Conservation (phyloP, 64 coral and sea anemone species). For the Orbicella faveolata region DNA sequence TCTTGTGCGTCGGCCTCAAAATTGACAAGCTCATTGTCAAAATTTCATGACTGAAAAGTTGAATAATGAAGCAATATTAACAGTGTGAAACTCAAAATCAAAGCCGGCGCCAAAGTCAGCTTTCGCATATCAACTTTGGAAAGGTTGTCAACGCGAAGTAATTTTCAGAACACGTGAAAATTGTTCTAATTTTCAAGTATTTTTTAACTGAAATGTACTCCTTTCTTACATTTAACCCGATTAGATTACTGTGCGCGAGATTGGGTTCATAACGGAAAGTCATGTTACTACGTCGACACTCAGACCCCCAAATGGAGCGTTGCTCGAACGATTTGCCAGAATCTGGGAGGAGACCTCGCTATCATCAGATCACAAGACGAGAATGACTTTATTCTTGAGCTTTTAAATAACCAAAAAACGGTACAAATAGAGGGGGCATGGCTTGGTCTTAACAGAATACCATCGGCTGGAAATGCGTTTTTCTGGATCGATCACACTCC, state of each 20-base stretch:
- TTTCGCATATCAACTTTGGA: no score
- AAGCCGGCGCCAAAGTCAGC: no score
- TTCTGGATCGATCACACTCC: conserved; percentile 2
- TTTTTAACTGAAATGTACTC: no score
- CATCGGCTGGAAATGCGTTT: not conserved
- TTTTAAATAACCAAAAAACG: not conserved
- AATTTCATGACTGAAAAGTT: no score
- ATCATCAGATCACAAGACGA: not conserved
- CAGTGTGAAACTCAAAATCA: no score
- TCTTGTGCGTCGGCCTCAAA: no score
- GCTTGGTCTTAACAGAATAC: not conserved
- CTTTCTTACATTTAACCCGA: not conserved
- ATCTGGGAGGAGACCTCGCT: not conserved
- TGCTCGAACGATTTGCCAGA: not conserved
- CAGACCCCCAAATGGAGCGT: not conserved
- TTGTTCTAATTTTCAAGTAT: no score
- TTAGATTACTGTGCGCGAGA: not conserved
- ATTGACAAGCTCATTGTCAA: no score
- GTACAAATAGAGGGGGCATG: not conserved
- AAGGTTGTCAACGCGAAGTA: no score
- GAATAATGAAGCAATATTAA: no score
- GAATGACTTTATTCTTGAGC: not conserved
- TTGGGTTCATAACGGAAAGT: not conserved
- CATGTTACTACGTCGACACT: not conserved
- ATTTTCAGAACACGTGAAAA: no score